phyloP scores from a whole-genome alignment of 2,113 vertebrate genomes.

The Galemys pyrenaicus region DNA sequence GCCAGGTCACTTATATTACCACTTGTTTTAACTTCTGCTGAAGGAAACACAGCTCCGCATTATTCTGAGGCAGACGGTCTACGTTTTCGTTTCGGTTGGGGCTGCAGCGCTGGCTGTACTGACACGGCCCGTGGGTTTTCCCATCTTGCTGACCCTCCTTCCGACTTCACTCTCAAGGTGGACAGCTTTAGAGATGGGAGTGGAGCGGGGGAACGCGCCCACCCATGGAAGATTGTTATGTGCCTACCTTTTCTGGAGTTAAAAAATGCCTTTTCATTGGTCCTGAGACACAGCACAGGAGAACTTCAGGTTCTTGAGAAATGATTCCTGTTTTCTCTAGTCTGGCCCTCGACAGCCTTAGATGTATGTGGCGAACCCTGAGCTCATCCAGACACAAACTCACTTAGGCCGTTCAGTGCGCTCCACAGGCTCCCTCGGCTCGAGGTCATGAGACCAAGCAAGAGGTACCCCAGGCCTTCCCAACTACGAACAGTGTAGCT shows the following conservation, averaged over 20 bases:
- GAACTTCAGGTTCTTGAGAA: constrained; percentile 17
- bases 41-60: not conserved
- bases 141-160: not conserved
- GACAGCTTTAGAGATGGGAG: not conserved
- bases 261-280: constrained; percentile 29
- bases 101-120: not conserved
- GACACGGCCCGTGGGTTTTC: not conserved
- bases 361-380: not conserved
- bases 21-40: not conserved
- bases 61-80: not conserved
- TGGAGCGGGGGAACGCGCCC: not conserved
- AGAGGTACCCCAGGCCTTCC: not conserved
- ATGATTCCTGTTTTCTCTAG: not conserved
- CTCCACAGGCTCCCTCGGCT: not conserved
- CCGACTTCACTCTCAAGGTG: not conserved
- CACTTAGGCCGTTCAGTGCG: not conserved
- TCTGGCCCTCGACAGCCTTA: not conserved
- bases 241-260: constrained; percentile 53
- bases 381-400: not conserved
- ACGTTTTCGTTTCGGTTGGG: not conserved
- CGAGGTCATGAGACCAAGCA: not conserved
- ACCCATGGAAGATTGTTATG: constrained; percentile 50
- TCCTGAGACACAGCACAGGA: constrained; percentile 1
- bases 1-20: not conserved
- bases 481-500: not conserved